Conservation (phyloP, 2,888 invertebrate genomes). For the Trachelus troglodyta region DNA sequence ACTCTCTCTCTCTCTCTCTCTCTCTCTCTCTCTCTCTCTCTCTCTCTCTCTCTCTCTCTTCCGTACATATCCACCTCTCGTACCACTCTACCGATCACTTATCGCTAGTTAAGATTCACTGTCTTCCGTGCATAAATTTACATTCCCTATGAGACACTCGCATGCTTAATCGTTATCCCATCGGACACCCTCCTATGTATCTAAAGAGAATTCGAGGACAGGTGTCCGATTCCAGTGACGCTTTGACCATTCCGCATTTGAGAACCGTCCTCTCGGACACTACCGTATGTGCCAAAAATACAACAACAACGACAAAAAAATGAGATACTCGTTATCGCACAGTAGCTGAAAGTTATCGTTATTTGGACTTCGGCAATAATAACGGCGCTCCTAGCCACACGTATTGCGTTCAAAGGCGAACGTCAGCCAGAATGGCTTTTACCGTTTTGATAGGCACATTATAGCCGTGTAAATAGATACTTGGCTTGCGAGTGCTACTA, state of each 20-base stretch:
- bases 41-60: neutral
- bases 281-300: neutral
- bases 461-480: constrained; percentile 59
- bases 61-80: neutral
- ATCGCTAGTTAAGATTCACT: constrained; percentile 9
- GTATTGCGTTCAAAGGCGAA: neutral
- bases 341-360: neutral
- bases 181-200: neutral
- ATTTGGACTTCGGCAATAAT: neutral
- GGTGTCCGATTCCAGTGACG: neutral
- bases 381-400: neutral
- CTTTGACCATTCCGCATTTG: neutral
- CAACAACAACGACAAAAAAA: neutral
- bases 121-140: constrained; percentile 9
- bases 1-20: neutral
- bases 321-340: neutral
- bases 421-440: constrained; percentile 23
- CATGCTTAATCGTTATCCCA: constrained; percentile 2
- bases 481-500: constrained; percentile 45
- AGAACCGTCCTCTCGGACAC: neutral
- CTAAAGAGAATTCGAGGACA: neutral
- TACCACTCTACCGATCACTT: neutral
- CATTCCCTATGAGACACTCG: constrained; percentile 2
- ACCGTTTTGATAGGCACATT: constrained; percentile 43
- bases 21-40: neutral